Evolutionary conservation across 2,797 vertebrate species (phyloP).

Genomic region (Megaceryle alcyon): DNA sequence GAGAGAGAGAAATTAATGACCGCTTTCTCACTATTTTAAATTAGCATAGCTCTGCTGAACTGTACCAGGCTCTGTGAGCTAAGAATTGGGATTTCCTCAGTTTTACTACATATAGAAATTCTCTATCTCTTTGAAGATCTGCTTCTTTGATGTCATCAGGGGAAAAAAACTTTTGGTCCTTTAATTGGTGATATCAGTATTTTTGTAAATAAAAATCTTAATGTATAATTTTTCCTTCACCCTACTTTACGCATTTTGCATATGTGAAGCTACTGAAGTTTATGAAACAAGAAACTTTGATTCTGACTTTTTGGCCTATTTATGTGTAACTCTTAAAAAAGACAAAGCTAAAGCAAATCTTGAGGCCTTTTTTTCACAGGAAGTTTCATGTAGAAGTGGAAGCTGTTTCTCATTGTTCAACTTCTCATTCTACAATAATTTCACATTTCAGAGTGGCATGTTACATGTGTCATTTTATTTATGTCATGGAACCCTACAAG

Average conservation of each 20-base stretch:
- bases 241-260: background rate
- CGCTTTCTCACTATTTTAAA: background rate
- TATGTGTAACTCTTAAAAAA: conserved; percentile 14
- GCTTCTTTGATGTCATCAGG: conserved; percentile 13
- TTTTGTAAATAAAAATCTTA: conserved; percentile 17
- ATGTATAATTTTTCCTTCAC: background rate
- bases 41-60: background rate
- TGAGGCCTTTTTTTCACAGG: conserved; percentile 39
- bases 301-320: conserved; percentile 25
- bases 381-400: conserved; percentile 65
- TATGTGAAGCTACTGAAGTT: conserved; percentile 4
- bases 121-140: background rate
- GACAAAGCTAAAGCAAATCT: conserved; percentile 48
- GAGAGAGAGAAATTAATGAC: background rate
- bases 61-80: background rate
- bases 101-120: background rate
- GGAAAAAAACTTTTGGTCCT: background rate
- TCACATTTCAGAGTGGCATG: conserved; percentile 66
- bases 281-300: background rate
- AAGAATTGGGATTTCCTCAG: background rate
- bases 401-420: conserved; percentile 78
- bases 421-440: conserved; percentile 71
- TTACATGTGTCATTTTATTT: conserved; percentile 77
- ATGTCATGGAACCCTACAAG: conserved; percentile 64
- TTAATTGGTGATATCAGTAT: background rate